These are phyloP conservation scores for Macroglossus sobrinus DNA, from an alignment of 2,113 vertebrate species.

Conservation along the genomic window DNA sequence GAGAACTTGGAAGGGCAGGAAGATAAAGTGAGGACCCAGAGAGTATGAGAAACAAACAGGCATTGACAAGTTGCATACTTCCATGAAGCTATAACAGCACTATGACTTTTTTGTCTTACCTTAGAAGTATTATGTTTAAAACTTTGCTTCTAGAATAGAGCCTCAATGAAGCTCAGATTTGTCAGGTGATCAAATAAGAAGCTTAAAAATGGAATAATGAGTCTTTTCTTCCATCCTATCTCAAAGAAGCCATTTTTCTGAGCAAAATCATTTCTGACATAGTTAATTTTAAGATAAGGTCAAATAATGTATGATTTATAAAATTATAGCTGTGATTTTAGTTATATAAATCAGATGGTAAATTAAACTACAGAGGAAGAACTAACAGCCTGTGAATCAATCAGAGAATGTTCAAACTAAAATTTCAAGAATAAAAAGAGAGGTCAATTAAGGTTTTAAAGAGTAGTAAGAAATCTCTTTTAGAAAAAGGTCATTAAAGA, in stretches of 20 bases:
- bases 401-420: neutral
- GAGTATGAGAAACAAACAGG: neutral
- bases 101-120: neutral
- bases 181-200: neutral
- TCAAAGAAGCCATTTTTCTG: neutral
- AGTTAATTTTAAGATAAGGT: neutral
- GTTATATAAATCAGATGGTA: neutral
- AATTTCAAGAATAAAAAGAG: constrained; percentile 17
- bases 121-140: neutral
- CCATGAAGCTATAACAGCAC: neutral
- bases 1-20: neutral
- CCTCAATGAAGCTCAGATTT: neutral
- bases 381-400: neutral
- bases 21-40: neutral
- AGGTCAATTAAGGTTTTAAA: constrained; percentile 21
- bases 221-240: neutral
- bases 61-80: neutral
- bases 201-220: neutral
- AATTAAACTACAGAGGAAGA: neutral
- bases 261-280: neutral
- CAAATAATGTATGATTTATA: neutral
- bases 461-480: constrained; percentile 17
- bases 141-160: neutral
- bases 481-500: constrained; percentile 29
- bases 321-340: constrained; percentile 2